Evolutionary conservation across 2,113 vertebrate genomes (phyloP), one percentile per base, ranked within the genome.

Genomic region (Dendropsophus ebraccatus): DNA sequence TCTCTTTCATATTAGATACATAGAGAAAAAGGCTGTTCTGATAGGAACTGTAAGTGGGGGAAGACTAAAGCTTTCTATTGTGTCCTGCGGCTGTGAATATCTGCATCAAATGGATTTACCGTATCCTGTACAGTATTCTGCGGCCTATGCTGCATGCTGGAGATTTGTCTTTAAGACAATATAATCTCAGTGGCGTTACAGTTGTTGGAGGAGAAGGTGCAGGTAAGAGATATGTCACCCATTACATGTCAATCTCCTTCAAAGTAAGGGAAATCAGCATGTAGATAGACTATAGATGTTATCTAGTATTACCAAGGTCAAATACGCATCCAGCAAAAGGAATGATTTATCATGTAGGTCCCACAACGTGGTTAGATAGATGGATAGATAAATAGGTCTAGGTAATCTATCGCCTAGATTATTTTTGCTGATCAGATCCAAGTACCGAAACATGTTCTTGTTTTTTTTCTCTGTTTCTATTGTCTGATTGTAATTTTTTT

Each of bases 11-110:
- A 82, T 88, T 91, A 91, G 41, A 41, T 5, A 41, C 41, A 93
- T 65, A 91, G 91, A 91, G 91, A 90, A 90, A 89, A 90, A 54
- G 2, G 88, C 88, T 73, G 91, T 88, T 91, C 92, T 92, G 91
- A 92, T 90, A 88, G 87, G 89, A 93, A 86, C 78, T 91, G 88
- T 89, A 88, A 88, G 91, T 89, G 92, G 88, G 87, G 83, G 80
- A 89, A 90, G 87, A 90, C 87, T 83, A 87, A 90, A 93, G 89
- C 84, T 90, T 78, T 81, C 54, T 88, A 85, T 91, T 92, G 91
- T 89, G 90, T 91, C 90, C 91, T 12, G 45, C 45, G 89, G 90
- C 89, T 83, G 56, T 54, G 86, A 89, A 90, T 91, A 89, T 91
- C 89, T 92, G 87, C 81, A 89, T 91, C 88, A 89, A 89, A 58